phyloP scores from a whole-genome alignment of 2,797 vertebrate genomes.

The Cottoperca gobio region DNA sequence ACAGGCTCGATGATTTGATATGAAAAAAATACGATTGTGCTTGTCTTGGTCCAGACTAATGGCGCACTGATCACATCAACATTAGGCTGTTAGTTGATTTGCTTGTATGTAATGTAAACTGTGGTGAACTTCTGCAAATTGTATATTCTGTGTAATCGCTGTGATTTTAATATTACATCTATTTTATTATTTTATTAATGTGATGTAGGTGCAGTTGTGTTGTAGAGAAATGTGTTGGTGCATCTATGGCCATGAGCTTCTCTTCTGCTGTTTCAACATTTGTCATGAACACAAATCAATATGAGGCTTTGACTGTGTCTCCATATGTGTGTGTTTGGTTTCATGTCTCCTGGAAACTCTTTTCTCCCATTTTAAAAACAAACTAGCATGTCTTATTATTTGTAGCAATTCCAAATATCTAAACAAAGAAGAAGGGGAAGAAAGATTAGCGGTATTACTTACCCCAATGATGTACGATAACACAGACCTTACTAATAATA shows the following conservation, averaged over 20 bases:
- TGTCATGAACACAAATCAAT: constrained; percentile 64
- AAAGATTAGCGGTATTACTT: neutral
- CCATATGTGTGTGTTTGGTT: constrained; percentile 27
- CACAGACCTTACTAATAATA: neutral
- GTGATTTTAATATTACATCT: constrained; percentile 1
- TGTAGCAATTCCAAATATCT: neutral
- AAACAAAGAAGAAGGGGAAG: neutral
- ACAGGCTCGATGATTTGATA: constrained; percentile 18
- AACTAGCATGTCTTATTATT: constrained; percentile 1
- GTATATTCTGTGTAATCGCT: neutral
- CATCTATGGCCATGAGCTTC: neutral
- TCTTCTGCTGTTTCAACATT: constrained; percentile 38
- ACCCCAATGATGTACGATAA: neutral
- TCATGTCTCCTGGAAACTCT: constrained; percentile 30
- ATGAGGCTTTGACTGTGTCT: constrained; percentile 36
- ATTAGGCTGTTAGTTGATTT: constrained; percentile 6
- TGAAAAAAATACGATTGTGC: constrained; percentile 23
- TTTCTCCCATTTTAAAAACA: constrained; percentile 22
- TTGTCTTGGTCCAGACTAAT: constrained; percentile 5
- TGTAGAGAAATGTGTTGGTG: neutral
- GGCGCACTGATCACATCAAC: constrained; percentile 23
- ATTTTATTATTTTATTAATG: neutral
- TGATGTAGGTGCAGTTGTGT: neutral
- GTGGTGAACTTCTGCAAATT: neutral
- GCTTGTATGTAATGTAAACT: neutral